A percentile compares a stretch with the other conserved stretches of the same genome.
phyloP scores from a whole-genome alignment of 2,888 invertebrate species.

The Orthonychiurus folsomi region DNA sequence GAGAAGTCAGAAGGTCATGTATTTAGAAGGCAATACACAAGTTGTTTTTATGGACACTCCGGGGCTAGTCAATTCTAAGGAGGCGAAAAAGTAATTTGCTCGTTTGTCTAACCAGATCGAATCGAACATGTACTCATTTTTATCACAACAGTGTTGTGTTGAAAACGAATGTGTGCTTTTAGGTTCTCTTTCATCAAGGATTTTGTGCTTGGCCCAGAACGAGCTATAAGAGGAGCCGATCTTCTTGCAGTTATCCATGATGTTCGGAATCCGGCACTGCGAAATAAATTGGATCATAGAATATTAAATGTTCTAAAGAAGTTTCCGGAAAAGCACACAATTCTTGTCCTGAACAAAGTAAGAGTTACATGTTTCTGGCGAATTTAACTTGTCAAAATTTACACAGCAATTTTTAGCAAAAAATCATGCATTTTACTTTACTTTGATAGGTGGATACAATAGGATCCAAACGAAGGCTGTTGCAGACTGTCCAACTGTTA shows the following conservation, averaged over 20 bases:
- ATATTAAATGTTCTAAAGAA: constrained; percentile 60
- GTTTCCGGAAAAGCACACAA: constrained; percentile 50
- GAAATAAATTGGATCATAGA: constrained; percentile 59
- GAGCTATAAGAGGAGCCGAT: constrained; percentile 61
- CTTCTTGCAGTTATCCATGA: constrained; percentile 81
- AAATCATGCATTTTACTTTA: constrained; percentile 14
- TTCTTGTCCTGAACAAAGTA: constrained; percentile 86
- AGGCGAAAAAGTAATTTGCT: constrained; percentile 58
- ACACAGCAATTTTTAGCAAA: constrained; percentile 4
- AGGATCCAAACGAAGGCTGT: constrained; percentile 62
- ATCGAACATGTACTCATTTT: neutral
- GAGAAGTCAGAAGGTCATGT: constrained; percentile 61
- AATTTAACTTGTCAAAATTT: neutral
- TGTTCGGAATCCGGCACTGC: constrained; percentile 59
- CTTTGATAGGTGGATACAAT: constrained; percentile 57
- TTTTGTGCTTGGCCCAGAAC: constrained; percentile 54
- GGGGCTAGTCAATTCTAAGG: constrained; percentile 64
- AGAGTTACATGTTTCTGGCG: constrained; percentile 38
- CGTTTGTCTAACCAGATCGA: neutral
- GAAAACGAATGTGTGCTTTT: constrained; percentile 18
- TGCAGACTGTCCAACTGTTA: constrained; percentile 60
- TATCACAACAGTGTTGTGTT: neutral
- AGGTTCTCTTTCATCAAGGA: constrained; percentile 52
- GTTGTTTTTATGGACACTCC: constrained; percentile 89
- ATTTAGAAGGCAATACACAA: constrained; percentile 67